A percentile compares a stretch with the other conserved stretches of the same genome.
Evolutionary conservation across 2,797 vertebrate species (phyloP).

Genomic region (Hyperoplus lanceolatus): DNA sequence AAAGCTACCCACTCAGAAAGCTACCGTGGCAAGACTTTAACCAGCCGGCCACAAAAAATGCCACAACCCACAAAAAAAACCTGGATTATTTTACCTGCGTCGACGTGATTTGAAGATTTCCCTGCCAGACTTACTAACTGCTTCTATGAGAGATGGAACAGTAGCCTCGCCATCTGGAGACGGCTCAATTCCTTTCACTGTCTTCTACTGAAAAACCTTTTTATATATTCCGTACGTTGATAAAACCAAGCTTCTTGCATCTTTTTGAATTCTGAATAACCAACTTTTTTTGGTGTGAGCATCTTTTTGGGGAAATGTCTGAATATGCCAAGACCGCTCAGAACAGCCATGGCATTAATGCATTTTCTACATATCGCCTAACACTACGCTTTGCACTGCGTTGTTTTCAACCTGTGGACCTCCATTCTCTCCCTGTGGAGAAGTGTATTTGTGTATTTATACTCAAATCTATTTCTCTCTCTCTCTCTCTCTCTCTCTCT

Average conservation of each 20-base stretch:
- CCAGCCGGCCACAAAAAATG: neutral
- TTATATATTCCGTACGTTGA: conserved; percentile 17
- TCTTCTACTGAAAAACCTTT: conserved; percentile 36
- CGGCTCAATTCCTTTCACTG: neutral
- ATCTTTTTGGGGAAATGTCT: conserved; percentile 25
- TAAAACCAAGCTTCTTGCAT: conserved; percentile 34
- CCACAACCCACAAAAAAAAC: neutral
- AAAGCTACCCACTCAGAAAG: conserved; percentile 79
- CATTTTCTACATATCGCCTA: conserved; percentile 29
- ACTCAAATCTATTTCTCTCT: too few relatives aligned
- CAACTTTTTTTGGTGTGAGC: conserved; percentile 27
- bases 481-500: neutral
- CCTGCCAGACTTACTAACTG: conserved; percentile 25
- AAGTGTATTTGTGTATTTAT: too few relatives aligned
- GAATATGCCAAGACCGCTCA: conserved; percentile 33
- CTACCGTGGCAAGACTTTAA: conserved; percentile 79
- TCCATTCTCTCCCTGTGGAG: neutral
- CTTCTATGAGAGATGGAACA: conserved; percentile 61
- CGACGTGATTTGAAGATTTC: conserved; percentile 3
- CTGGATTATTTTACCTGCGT: conserved; percentile 22
- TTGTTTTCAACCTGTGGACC: conserved; percentile 6
- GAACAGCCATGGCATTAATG: conserved; percentile 26
- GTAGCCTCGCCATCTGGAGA: conserved; percentile 55
- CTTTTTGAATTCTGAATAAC: conserved; percentile 33
- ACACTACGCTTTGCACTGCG: conserved; percentile 31